These are phyloP conservation scores for Myrmecophaga tridactyla DNA, from an alignment of 2,113 vertebrate genomes.

Conservation along the genomic window DNA sequence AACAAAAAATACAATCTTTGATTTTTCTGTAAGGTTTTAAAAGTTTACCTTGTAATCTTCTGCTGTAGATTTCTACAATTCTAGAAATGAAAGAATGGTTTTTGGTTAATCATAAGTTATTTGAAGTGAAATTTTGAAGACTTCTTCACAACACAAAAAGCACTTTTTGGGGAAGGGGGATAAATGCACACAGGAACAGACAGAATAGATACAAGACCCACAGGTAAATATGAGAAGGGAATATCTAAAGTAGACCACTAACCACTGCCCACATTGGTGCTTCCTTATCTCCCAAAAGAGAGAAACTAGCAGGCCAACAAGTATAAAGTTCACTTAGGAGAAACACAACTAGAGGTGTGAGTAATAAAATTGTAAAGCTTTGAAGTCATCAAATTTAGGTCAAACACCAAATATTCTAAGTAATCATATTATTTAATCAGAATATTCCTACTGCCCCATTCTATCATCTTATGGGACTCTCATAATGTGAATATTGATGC, in stretches of 20 bases:
- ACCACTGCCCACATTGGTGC: no score
- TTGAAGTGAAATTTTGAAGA: not conserved
- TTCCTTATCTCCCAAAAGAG: not conserved
- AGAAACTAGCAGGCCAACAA: not conserved
- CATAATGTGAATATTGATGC: no score
- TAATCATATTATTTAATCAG: conserved; percentile 52
- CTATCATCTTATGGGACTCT: no score
- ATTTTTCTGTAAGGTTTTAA: not conserved
- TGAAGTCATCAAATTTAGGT: conserved; percentile 6
- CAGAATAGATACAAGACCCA: not conserved
- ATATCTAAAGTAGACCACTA: not conserved
- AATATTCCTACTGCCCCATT: not conserved
- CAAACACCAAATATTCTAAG: conserved; percentile 19
- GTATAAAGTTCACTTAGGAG: not conserved
- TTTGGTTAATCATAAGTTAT: conserved; percentile 12
- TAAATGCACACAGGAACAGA: not conserved
- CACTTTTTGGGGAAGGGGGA: not conserved
- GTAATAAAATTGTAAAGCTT: not conserved
- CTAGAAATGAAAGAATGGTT: conserved; percentile 80
- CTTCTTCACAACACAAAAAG: not conserved
- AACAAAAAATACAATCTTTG: not conserved
- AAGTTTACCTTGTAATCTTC: conserved; percentile 94
- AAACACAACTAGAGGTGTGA: not conserved
- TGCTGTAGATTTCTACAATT: conserved; percentile 99
- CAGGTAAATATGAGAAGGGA: not conserved